Percentiles rank a stretch among this genome's conserved stretches.
Conservation (phyloP, 23 tunicate species). For the Corella eumyota region DNA sequence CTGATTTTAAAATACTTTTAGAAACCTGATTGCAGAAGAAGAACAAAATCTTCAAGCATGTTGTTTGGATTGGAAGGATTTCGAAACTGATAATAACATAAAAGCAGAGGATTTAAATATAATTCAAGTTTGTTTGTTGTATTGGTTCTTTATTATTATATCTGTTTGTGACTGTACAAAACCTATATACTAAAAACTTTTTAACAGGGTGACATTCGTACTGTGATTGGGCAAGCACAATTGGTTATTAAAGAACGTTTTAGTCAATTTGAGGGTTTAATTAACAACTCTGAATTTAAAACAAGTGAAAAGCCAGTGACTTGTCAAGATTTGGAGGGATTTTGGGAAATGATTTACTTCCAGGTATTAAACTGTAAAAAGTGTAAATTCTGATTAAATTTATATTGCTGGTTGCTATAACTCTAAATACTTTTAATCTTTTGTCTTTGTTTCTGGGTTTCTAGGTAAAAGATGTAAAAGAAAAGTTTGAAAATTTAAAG, state of each 20-base stretch:
- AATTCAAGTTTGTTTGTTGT: too few relatives aligned
- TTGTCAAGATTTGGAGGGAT: constrained; percentile 71
- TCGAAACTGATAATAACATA: too few relatives aligned
- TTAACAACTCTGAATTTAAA: constrained; percentile 60
- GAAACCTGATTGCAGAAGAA: too few relatives aligned
- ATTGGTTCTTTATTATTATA: too few relatives aligned
- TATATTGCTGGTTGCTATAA: neutral
- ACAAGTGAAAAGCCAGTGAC: constrained; percentile 73
- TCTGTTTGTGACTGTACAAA: too few relatives aligned
- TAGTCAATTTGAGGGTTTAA: constrained; percentile 61
- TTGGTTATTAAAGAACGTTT: constrained; percentile 62
- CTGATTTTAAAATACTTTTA: too few relatives aligned
- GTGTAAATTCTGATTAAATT: too few relatives aligned
- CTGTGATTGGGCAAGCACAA: constrained; percentile 66
- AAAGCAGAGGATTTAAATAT: too few relatives aligned
- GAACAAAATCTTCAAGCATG: too few relatives aligned
- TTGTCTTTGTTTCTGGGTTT: neutral
- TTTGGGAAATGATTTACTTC: constrained; percentile 92
- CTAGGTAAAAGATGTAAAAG: constrained; percentile 32
- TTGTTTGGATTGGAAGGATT: too few relatives aligned
- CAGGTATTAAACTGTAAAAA: constrained; percentile 50
- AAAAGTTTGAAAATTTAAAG: constrained; percentile 39
- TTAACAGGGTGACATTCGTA: constrained; percentile 68
- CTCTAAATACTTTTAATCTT: neutral
- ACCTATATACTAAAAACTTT: too few relatives aligned